Percentiles rank a stretch among this genome's conserved stretches.
Conservation (phyloP, 2,888 invertebrate genomes). For the Drosophila meridionalis region DNA sequence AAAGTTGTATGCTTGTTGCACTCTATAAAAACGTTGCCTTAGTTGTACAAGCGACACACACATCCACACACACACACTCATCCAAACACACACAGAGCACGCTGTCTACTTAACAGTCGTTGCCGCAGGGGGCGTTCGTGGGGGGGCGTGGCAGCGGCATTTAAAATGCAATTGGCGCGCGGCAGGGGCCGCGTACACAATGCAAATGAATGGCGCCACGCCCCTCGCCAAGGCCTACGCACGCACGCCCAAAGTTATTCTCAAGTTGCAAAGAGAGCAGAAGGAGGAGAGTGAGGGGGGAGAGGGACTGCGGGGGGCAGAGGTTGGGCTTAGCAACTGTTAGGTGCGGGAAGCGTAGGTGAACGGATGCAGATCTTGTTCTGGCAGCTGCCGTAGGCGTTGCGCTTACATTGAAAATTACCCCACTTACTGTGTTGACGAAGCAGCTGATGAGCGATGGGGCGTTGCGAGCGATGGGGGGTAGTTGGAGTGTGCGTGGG, state of each 20-base stretch:
- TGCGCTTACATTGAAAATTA: conserved; percentile 80
- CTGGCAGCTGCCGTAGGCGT: conserved; percentile 70
- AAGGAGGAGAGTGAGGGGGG: background rate
- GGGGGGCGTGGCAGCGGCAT: conserved; percentile 64
- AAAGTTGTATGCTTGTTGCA: conserved; percentile 45
- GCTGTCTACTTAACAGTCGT: conserved; percentile 51
- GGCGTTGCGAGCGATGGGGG: background rate
- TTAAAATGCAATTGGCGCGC: conserved; percentile 73
- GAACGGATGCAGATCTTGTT: conserved; percentile 26
- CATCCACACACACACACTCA: conserved; percentile 3
- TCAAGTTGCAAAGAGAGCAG: conserved; percentile 31
- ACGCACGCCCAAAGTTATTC: conserved; percentile 42
- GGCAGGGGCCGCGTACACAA: conserved; percentile 41
- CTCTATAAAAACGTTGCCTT: conserved; percentile 70
- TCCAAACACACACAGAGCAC: background rate
- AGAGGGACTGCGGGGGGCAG: background rate
- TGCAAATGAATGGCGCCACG: conserved; percentile 71
- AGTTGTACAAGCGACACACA: conserved; percentile 44
- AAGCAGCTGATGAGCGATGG: conserved; percentile 41
- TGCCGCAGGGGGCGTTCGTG: conserved; percentile 36
- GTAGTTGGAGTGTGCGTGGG: background rate
- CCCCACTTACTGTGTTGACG: conserved; percentile 77
- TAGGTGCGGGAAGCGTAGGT: background rate
- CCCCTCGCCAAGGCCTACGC: conserved; percentile 62
- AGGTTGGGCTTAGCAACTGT: background rate